These are phyloP conservation scores for Passer domesticus DNA, from an alignment of 2,113 vertebrate species.

Conservation along the genomic window DNA sequence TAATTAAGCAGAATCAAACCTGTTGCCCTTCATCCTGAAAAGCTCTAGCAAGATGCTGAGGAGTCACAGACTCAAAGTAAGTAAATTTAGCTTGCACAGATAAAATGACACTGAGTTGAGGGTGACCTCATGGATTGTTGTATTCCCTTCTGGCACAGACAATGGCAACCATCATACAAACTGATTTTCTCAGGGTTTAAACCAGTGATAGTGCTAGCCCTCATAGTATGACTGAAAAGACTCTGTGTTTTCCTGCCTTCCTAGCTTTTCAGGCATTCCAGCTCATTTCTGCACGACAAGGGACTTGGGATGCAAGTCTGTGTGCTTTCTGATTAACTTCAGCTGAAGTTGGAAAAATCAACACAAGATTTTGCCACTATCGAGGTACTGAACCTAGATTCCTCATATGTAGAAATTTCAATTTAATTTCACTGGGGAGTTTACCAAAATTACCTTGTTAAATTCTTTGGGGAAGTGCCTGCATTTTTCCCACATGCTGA, in stretches of 20 bases:
- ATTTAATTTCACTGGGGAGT: background rate
- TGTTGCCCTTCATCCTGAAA: background rate
- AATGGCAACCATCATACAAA: background rate
- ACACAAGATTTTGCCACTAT: background rate
- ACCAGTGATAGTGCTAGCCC: background rate
- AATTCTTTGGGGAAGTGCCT: background rate
- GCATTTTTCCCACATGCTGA: background rate
- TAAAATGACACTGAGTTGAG: background rate
- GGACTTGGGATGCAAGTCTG: background rate
- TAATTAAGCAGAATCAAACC: background rate
- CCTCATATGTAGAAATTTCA: background rate
- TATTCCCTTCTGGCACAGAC: background rate
- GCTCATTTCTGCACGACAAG: background rate
- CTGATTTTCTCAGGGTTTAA: background rate
- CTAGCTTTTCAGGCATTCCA: background rate
- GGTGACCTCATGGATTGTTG: background rate
- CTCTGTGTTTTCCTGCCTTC: background rate
- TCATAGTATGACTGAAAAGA: background rate
- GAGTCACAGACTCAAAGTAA: background rate
- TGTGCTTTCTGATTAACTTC: background rate
- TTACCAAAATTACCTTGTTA: background rate
- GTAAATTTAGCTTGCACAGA: background rate
- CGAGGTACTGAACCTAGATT: background rate
- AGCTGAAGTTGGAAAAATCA: background rate
- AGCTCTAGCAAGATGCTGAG: background rate